A percentile compares a stretch with the other conserved stretches of the same genome.
Conservation (phyloP, 2,113 vertebrate genomes). For the Brachyhypopomus occidentalis region DNA sequence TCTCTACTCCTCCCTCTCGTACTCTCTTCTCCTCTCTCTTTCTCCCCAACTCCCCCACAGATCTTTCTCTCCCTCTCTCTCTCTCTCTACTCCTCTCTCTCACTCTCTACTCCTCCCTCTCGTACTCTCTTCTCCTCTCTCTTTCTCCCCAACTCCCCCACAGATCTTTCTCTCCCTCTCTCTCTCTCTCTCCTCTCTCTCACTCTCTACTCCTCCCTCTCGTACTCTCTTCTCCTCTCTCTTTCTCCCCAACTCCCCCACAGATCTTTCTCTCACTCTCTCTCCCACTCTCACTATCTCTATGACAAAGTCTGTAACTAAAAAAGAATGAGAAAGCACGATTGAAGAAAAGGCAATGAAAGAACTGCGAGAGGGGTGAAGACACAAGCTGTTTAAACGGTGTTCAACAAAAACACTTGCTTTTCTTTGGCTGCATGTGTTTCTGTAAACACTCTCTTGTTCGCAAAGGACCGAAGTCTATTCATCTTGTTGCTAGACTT, state of each 20-base stretch:
- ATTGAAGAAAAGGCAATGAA: slow-evolving; percentile 48
- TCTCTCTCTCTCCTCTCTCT: slow-evolving; percentile 40
- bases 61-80: slow-evolving; percentile 63
- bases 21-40: neutral
- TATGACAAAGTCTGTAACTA: slow-evolving; percentile 22
- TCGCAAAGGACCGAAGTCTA: neutral
- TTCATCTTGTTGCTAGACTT: slow-evolving; percentile 55
- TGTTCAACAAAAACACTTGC: slow-evolving; percentile 61
- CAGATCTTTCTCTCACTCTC: slow-evolving; percentile 61
- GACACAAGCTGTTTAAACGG: slow-evolving; percentile 66
- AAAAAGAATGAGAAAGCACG: slow-evolving; percentile 68
- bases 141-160: slow-evolving; percentile 14
- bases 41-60: slow-evolving; percentile 17
- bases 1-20: neutral
- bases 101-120: neutral
- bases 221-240: neutral
- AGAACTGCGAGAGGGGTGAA: slow-evolving; percentile 68
- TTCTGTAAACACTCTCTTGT: slow-evolving; percentile 39
- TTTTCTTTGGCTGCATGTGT: slow-evolving; percentile 60
- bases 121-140: neutral
- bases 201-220: neutral
- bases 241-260: slow-evolving; percentile 11
- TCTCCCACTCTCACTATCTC: slow-evolving; percentile 36
- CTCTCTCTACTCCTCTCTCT: slow-evolving; percentile 12
- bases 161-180: slow-evolving; percentile 61